Percentiles rank a stretch among this genome's conserved stretches.
Evolutionary conservation across 2,113 vertebrate species (phyloP).

Genomic region (Eptesicus fuscus): DNA sequence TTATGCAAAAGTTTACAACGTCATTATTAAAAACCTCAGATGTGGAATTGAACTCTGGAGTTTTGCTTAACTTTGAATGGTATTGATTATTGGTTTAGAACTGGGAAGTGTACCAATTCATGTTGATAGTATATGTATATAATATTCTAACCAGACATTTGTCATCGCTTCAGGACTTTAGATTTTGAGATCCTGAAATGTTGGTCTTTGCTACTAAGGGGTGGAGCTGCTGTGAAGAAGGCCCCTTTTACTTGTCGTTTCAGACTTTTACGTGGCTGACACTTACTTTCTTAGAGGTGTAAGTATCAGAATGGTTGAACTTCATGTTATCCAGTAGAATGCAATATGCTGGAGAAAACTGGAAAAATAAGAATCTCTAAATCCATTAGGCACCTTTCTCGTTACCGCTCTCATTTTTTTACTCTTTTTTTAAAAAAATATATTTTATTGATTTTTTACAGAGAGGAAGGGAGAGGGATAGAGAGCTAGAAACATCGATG

Average conservation of each 20-base stretch:
- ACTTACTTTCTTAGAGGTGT: background rate
- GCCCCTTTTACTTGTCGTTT: constrained; percentile 8
- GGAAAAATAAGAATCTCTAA: background rate
- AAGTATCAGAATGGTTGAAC: background rate
- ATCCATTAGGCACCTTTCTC: background rate
- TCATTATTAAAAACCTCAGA: background rate
- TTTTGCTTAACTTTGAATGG: background rate
- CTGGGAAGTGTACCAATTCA: background rate
- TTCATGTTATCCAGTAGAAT: background rate
- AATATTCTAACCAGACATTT: background rate
- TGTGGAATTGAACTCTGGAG: background rate
- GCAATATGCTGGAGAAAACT: background rate
- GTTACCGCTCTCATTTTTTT: background rate
- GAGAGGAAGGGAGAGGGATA: no score
- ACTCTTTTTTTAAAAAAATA: no score
- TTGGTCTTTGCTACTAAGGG: background rate
- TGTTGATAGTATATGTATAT: background rate
- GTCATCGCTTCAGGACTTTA: background rate
- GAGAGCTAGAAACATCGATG: no score
- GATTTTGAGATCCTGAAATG: constrained; percentile 30
- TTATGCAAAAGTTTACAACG: background rate
- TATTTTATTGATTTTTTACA: no score
- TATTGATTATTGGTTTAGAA: constrained; percentile 16
- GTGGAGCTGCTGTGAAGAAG: background rate
- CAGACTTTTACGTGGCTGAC: background rate